These are phyloP conservation scores for Dryobates pubescens DNA, from an alignment of 2,797 vertebrate genomes.

Conservation along the genomic window DNA sequence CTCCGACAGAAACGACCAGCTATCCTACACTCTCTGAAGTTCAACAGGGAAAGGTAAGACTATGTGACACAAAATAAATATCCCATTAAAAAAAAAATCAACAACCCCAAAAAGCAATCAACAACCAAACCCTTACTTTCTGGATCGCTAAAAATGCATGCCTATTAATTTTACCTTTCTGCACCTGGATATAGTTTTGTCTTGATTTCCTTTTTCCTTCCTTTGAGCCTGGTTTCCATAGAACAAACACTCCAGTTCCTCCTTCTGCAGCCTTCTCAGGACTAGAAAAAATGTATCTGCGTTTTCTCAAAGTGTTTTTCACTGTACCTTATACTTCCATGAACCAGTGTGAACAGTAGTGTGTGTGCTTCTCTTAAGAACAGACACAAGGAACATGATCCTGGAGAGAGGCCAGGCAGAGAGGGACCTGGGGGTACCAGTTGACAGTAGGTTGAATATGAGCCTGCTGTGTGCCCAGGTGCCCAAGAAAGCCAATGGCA, in stretches of 20 bases:
- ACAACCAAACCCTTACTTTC: too few species aligned
- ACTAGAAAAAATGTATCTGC: background rate
- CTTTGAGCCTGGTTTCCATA: background rate
- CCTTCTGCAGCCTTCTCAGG: background rate
- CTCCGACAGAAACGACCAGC: conserved; percentile 95
- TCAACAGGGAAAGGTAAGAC: conserved; percentile 95
- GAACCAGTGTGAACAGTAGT: background rate
- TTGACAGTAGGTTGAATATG: too few species aligned
- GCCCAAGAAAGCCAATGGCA: too few species aligned
- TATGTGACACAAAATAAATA: background rate
- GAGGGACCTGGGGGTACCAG: too few species aligned
- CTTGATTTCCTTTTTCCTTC: background rate
- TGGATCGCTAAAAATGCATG: too few species aligned
- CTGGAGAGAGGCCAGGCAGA: too few species aligned
- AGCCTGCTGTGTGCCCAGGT: too few species aligned
- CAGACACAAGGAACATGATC: background rate
- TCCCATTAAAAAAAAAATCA: background rate
- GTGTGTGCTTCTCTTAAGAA: background rate
- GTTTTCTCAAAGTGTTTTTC: background rate
- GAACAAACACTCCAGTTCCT: background rate
- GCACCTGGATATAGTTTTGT: background rate
- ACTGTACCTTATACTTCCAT: background rate
- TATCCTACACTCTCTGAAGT: conserved; percentile 97
- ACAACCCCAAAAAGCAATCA: too few species aligned
- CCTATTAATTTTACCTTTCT: background rate